Conservation (phyloP, 2,113 vertebrate species). For the Sinocyclocheilus anshuiensis region DNA sequence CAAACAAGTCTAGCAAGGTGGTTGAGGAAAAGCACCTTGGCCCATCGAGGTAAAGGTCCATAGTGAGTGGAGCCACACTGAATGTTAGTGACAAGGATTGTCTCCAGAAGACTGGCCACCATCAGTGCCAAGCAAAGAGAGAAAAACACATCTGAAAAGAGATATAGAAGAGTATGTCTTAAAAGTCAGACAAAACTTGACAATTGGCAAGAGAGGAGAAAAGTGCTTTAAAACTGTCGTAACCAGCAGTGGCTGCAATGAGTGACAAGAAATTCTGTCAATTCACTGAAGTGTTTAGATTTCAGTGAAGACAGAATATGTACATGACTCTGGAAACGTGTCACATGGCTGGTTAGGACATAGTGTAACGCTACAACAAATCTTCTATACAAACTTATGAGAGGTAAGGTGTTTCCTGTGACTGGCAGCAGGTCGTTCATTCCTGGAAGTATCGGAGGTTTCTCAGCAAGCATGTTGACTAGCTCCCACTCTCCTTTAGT, state of each 20-base stretch:
- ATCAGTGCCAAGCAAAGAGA: slow-evolving; percentile 72
- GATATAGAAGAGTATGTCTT: too few relatives aligned
- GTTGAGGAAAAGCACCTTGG: slow-evolving; percentile 60
- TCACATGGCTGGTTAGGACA: background rate
- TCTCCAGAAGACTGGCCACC: slow-evolving; percentile 75
- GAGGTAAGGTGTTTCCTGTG: slow-evolving; percentile 70
- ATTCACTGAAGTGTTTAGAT: too few relatives aligned
- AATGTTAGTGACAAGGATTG: slow-evolving; percentile 70
- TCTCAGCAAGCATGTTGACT: slow-evolving; percentile 60
- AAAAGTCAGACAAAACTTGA: too few relatives aligned
- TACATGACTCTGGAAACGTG: too few relatives aligned
- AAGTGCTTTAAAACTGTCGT: too few relatives aligned
- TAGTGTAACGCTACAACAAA: background rate
- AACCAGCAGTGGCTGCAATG: too few relatives aligned
- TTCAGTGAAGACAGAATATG: too few relatives aligned
- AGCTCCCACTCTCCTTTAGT: slow-evolving; percentile 78
- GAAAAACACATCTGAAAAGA: slow-evolving; percentile 69
- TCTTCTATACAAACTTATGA: slow-evolving; percentile 68
- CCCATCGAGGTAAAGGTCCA: slow-evolving; percentile 59
- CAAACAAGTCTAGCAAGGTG: slow-evolving; percentile 60
- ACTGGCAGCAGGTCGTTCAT: slow-evolving; percentile 79
- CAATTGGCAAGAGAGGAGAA: too few relatives aligned
- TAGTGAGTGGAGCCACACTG: slow-evolving; percentile 53
- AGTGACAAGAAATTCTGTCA: too few relatives aligned
- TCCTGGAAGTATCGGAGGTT: background rate